These are phyloP conservation scores for Hassar affinis DNA, from an alignment of 2,113 vertebrate genomes.

Conservation along the genomic window DNA sequence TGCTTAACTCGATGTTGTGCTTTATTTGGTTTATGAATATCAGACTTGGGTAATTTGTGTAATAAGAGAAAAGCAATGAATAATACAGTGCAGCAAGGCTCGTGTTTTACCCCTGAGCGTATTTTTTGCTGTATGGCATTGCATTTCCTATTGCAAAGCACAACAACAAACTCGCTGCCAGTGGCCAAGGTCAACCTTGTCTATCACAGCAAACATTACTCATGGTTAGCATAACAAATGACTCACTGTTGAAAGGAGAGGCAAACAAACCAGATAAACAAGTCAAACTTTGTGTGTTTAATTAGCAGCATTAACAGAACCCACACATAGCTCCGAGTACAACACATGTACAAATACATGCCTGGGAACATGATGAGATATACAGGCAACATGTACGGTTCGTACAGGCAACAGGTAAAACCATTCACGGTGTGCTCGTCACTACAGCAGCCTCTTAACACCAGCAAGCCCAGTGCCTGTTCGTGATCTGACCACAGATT, in stretches of 20 bases:
- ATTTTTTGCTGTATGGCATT: conserved; percentile 6
- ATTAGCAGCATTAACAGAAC: conserved; percentile 18
- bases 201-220: conserved; percentile 35
- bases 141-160: not conserved
- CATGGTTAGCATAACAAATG: conserved; percentile 36
- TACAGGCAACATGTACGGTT: not conserved
- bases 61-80: not conserved
- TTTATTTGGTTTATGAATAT: not conserved
- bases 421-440: no score
- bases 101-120: not conserved
- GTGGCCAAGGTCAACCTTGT: conserved; percentile 34
- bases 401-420: no score
- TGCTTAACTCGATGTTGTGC: not conserved
- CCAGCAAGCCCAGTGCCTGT: not conserved
- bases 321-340: not conserved
- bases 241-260: conserved; percentile 36
- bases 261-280: conserved; percentile 25
- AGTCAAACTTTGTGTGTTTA: conserved; percentile 13
- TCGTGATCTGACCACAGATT: not conserved
- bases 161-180: conserved; percentile 1
- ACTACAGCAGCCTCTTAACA: no score
- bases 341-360: not conserved
- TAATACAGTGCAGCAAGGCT: not conserved
- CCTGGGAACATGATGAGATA: not conserved
- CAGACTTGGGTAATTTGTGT: not conserved